A percentile compares a stretch with the other conserved stretches of the same genome.
phyloP scores from a whole-genome alignment of 2,797 vertebrate genomes.

The Thalassophryne amazonica region DNA sequence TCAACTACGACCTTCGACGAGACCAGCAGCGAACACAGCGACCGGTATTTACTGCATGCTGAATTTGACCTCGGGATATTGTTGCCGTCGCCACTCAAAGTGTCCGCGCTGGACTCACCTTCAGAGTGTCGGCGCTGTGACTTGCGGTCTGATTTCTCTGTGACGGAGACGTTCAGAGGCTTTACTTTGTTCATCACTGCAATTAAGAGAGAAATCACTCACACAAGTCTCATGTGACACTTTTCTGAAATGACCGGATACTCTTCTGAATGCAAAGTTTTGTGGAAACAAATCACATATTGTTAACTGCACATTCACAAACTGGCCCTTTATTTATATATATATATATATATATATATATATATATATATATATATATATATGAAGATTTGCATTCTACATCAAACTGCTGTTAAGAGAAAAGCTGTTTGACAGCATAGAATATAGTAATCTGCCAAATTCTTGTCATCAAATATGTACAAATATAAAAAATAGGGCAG shows the following conservation, averaged over 20 bases:
- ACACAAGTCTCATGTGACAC: background rate
- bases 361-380: too few species aligned
- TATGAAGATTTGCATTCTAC: too few species aligned
- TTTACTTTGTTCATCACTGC: constrained; percentile 82
- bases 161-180: constrained; percentile 65
- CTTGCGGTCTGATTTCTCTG: constrained; percentile 63
- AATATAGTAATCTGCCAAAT: too few species aligned
- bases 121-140: constrained; percentile 13
- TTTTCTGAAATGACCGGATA: background rate
- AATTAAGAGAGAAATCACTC: constrained; percentile 56
- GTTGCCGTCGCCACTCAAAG: too few species aligned
- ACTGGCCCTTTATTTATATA: too few species aligned
- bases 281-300: background rate
- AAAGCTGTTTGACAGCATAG: too few species aligned
- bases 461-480: too few species aligned
- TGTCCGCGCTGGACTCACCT: constrained; percentile 49
- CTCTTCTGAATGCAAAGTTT: background rate
- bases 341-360: too few species aligned
- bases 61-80: background rate
- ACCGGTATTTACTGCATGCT: background rate
- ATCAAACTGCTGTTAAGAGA: too few species aligned
- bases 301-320: too few species aligned
- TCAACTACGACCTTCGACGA: constrained; percentile 1
- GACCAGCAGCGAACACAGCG: background rate
- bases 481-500: too few species aligned